Conservation (phyloP, 2,113 vertebrate genomes). For the Bagarius yarrelli region DNA sequence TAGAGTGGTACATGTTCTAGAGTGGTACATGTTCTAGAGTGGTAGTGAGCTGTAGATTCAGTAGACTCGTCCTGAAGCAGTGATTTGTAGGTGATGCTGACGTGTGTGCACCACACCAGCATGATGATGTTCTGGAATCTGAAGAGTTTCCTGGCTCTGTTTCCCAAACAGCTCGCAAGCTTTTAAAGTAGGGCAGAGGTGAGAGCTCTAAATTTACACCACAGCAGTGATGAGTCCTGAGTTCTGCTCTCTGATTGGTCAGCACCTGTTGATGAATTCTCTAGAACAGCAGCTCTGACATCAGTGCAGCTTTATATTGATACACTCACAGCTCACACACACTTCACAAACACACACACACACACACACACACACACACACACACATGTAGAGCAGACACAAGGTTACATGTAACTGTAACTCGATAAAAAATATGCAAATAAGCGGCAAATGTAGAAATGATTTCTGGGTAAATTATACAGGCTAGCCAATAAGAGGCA, state of each 20-base stretch:
- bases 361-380: too few relatives aligned
- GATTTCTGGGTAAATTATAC: not conserved
- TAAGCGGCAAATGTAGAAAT: not conserved
- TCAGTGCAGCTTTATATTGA: not conserved
- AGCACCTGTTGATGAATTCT: not conserved
- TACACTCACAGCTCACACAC: not conserved
- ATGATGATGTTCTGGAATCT: constrained; percentile 1
- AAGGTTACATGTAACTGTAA: too few relatives aligned
- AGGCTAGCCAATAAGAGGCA: not conserved
- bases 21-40: too few relatives aligned
- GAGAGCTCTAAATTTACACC: not conserved
- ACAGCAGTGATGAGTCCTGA: not conserved
- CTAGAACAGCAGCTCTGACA: not conserved
- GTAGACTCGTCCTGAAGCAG: not conserved
- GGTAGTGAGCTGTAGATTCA: not conserved
- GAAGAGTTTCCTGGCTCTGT: not conserved
- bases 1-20: too few relatives aligned
- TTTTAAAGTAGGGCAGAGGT: constrained; percentile 22
- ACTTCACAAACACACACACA: not conserved
- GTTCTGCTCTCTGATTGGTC: not conserved
- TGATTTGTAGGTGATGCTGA: not conserved
- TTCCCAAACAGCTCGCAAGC: not conserved
- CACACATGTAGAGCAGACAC: too few relatives aligned
- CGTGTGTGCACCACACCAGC: not conserved
- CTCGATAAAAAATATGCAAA: too few relatives aligned